These are phyloP conservation scores for Crocuta crocuta DNA, from an alignment of 2,113 vertebrate species.

Conservation along the genomic window DNA sequence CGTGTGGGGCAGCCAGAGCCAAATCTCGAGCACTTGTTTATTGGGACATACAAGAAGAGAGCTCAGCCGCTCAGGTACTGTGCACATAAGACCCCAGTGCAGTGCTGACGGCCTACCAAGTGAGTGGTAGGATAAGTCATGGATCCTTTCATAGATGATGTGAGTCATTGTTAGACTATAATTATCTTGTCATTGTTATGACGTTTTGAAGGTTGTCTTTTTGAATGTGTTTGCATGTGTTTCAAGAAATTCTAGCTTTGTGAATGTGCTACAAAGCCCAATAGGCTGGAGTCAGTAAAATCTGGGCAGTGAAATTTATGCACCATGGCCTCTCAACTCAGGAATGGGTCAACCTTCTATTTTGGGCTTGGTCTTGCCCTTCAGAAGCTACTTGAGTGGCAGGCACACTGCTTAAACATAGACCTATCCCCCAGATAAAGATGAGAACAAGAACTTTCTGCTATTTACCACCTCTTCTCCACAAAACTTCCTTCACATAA, in stretches of 20 bases:
- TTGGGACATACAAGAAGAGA: background rate
- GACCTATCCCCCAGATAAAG: background rate
- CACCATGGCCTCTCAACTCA: background rate
- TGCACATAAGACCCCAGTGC: background rate
- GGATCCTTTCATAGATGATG: background rate
- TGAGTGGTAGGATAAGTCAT: background rate
- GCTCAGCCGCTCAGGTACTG: background rate
- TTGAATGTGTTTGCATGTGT: background rate
- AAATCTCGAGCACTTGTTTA: background rate
- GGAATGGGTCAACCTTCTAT: accelerated
- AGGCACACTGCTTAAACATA: background rate
- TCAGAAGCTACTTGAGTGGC: background rate
- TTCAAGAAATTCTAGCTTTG: constrained; percentile 19
- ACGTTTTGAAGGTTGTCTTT: background rate
- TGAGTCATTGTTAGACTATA: background rate
- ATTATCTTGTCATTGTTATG: background rate
- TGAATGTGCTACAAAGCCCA: background rate
- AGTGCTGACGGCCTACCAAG: too few species aligned
- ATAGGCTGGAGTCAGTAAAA: too few species aligned
- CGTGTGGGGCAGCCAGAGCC: too few species aligned
- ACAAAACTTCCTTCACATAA: background rate
- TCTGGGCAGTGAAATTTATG: background rate
- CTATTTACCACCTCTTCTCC: background rate
- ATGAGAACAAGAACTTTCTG: background rate
- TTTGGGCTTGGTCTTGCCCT: too few species aligned